These are phyloP conservation scores for Exocentrus adspersus DNA, from an alignment of 2,888 invertebrate genomes.

Conservation along the genomic window DNA sequence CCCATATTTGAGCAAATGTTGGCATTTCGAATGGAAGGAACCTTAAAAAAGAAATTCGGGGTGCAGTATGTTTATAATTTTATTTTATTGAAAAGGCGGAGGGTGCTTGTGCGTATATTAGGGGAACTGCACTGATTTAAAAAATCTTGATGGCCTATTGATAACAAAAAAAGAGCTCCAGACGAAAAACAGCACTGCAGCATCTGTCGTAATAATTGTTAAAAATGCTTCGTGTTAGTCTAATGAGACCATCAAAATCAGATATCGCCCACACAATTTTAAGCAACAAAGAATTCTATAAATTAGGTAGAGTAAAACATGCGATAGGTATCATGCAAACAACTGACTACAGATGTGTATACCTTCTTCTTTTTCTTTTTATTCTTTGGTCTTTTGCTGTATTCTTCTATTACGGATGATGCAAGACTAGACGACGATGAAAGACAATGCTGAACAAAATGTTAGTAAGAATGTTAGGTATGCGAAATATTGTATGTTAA, in stretches of 20 bases:
- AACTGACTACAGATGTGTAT: conserved; percentile 34
- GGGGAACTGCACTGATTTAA: not conserved
- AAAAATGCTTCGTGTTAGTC: not conserved
- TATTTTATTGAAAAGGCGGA: not conserved
- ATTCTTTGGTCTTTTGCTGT: conserved; percentile 52
- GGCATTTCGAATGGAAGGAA: conserved; percentile 37
- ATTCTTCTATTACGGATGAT: conserved; percentile 46
- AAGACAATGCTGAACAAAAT: conserved; percentile 43
- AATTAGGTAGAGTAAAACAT: too few relatives aligned
- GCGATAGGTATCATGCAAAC: conserved; percentile 21
- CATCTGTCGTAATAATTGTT: too few relatives aligned
- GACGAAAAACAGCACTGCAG: too few relatives aligned
- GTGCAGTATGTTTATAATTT: conserved; percentile 5
- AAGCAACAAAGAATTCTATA: too few relatives aligned
- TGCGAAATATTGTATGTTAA: not conserved
- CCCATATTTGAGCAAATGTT: conserved; percentile 45
- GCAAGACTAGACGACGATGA: conserved; percentile 53
- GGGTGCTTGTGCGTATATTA: not conserved
- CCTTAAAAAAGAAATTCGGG: conserved; percentile 38
- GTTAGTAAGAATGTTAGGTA: conserved; percentile 30
- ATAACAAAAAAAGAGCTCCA: too few relatives aligned
- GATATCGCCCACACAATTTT: too few relatives aligned
- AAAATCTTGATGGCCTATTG: not conserved
- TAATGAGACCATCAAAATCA: not conserved
- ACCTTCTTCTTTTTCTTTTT: conserved; percentile 55